These are phyloP conservation scores for Pemphigus obesinymphae DNA, from an alignment of 1,140 invertebrate species.

Conservation along the genomic window DNA sequence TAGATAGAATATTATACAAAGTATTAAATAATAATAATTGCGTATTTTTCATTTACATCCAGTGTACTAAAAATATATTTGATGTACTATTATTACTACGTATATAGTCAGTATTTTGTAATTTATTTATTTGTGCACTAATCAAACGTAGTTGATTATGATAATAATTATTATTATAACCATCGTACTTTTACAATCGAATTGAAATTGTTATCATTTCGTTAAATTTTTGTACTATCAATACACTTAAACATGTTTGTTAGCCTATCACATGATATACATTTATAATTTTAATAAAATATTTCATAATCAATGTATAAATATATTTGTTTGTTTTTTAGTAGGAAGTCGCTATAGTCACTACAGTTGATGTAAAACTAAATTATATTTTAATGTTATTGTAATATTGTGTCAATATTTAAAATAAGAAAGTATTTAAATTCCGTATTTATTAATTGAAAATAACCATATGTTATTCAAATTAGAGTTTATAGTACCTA, in stretches of 20 bases:
- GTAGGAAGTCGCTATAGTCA: too few relatives aligned
- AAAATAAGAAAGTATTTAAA: too few relatives aligned
- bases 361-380: too few relatives aligned
- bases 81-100: background rate
- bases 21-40: background rate
- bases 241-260: background rate
- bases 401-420: too few relatives aligned
- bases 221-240: background rate
- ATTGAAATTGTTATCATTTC: background rate
- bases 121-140: background rate
- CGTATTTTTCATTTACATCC: background rate
- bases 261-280: background rate
- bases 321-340: background rate
- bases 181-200: background rate
- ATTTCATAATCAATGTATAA: background rate
- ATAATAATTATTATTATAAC: too few relatives aligned
- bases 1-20: background rate
- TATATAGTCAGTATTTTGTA: background rate
- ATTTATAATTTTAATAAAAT: background rate
- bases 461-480: too few relatives aligned
- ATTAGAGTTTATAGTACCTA: too few relatives aligned
- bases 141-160: background rate
- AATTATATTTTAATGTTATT: too few relatives aligned
- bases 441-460: too few relatives aligned
- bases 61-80: background rate